Evolutionary conservation across 2,888 invertebrate species (phyloP).

Genomic region (Iselma pallidipennis): DNA sequence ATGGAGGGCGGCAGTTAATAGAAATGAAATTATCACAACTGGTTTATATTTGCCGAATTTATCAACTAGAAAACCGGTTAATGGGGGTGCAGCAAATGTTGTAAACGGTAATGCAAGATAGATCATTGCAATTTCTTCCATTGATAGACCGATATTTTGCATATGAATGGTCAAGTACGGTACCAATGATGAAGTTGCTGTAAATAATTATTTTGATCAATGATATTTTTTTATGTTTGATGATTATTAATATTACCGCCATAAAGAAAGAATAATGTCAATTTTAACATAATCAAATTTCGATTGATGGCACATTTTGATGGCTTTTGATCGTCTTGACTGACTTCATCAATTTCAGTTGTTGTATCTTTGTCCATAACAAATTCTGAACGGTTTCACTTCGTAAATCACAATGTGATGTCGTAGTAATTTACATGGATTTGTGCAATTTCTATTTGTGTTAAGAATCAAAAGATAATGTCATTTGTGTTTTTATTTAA

Average conservation of each 20-base stretch:
- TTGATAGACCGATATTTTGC: slow-evolving; percentile 85
- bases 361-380: slow-evolving; percentile 56
- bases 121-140: slow-evolving; percentile 85
- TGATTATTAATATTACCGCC: slow-evolving; percentile 60
- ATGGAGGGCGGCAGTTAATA: slow-evolving; percentile 78
- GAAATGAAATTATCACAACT: slow-evolving; percentile 76
- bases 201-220: neutral
- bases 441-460: slow-evolving; percentile 34
- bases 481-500: slow-evolving; percentile 14
- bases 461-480: slow-evolving; percentile 29
- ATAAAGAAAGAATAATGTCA: slow-evolving; percentile 81
- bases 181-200: slow-evolving; percentile 80
- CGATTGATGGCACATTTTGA: slow-evolving; percentile 68
- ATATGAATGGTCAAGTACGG: slow-evolving; percentile 90
- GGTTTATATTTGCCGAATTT: slow-evolving; percentile 86
- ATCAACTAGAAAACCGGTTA: slow-evolving; percentile 84
- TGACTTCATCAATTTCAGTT: slow-evolving; percentile 57
- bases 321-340: slow-evolving; percentile 19
- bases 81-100: slow-evolving; percentile 82
- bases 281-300: slow-evolving; percentile 78
- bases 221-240: neutral
- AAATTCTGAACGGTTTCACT: neutral
- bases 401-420: neutral
- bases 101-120: slow-evolving; percentile 86
- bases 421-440: slow-evolving; percentile 5